Conservation (phyloP, 2,797 vertebrate genomes). For the Otolemur crassicaudatus region DNA sequence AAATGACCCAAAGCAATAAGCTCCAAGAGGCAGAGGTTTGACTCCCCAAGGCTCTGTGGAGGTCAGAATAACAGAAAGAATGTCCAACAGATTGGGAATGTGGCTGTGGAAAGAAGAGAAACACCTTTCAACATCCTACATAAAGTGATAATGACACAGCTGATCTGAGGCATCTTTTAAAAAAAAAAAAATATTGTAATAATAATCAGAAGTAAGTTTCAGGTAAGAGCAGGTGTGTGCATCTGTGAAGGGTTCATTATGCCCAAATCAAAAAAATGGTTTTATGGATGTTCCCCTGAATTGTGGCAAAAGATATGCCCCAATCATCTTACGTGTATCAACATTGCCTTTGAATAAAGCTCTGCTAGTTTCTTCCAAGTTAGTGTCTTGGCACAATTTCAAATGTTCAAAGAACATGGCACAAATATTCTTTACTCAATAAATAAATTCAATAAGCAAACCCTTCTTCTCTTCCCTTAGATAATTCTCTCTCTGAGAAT, state of each 20-base stretch:
- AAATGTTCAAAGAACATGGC: slow-evolving; percentile 14
- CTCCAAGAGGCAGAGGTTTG: not conserved
- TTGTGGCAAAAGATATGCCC: not conserved
- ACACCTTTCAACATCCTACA: not conserved
- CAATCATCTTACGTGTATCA: not conserved
- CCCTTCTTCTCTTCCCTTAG: slow-evolving; percentile 38
- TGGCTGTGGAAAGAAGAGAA: not conserved
- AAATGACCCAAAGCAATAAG: not conserved
- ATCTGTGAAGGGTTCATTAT: not conserved
- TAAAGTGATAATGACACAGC: not conserved
- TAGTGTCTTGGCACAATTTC: slow-evolving; percentile 21
- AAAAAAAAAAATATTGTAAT: not conserved
- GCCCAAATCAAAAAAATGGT: not conserved
- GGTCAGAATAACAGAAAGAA: not conserved
- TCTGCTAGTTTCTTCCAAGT: slow-evolving; percentile 23
- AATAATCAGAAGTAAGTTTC: not conserved
- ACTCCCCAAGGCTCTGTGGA: not conserved
- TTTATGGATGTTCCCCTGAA: not conserved
- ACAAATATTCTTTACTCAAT: slow-evolving; percentile 42
- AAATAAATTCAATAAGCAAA: slow-evolving; percentile 45
- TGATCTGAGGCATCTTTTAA: not conserved
- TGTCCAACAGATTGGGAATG: not conserved
- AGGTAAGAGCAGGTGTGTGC: not conserved
- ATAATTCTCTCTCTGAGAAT: slow-evolving; percentile 27
- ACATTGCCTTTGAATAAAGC: not conserved